Conservation (phyloP, 2,113 vertebrate genomes). For the Psophia crepitans region DNA sequence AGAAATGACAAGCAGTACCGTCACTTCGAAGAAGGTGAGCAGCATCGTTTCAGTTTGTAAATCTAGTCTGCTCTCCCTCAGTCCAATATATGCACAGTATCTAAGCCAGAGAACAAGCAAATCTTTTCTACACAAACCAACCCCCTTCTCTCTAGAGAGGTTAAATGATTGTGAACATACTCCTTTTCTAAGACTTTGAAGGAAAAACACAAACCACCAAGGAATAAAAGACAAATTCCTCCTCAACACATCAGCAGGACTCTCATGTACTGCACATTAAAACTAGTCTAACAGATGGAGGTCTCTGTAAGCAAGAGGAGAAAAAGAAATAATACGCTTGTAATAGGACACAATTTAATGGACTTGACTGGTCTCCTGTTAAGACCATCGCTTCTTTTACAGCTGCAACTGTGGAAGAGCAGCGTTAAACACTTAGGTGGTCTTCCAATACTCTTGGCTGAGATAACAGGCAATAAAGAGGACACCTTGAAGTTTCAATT, state of each 20-base stretch:
- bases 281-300: conserved; percentile 27
- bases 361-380: conserved; percentile 13
- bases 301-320: conserved; percentile 25
- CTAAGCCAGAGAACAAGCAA: neutral
- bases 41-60: neutral
- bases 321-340: neutral
- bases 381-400: neutral
- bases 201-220: conserved; percentile 11
- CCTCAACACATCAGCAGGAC: conserved; percentile 19
- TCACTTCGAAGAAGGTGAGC: neutral
- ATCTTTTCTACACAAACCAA: neutral
- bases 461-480: conserved; percentile 47
- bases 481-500: conserved; percentile 61
- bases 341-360: conserved; percentile 36
- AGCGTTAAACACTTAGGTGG: conserved; percentile 35
- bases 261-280: neutral
- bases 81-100: neutral
- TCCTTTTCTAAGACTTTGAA: neutral
- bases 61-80: neutral
- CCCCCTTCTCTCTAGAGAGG: neutral
- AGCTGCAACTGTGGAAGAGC: neutral
- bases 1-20: neutral
- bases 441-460: conserved; percentile 22
- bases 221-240: conserved; percentile 23
- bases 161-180: neutral